These are phyloP conservation scores for Symphodus melops DNA, from an alignment of 2,113 vertebrate species.

Conservation along the genomic window DNA sequence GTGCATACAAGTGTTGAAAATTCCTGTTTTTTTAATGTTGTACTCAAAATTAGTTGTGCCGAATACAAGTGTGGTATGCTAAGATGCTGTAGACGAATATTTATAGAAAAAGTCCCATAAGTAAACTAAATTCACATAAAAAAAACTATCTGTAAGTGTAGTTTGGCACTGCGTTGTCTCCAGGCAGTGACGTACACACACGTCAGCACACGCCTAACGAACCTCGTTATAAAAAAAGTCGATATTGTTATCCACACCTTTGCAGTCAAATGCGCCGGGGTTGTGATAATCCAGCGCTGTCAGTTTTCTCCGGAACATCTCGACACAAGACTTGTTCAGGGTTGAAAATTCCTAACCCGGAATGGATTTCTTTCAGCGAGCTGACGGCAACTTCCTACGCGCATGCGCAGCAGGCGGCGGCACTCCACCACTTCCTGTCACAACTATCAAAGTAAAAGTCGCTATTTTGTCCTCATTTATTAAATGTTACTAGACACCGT, in stretches of 20 bases:
- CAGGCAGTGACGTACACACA: neutral
- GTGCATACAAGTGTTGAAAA: no score
- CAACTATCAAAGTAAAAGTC: slow-evolving; percentile 42
- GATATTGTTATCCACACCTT: no score
- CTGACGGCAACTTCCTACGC: neutral
- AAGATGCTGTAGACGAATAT: no score
- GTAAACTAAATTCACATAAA: no score
- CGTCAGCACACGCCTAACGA: no score
- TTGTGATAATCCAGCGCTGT: slow-evolving; percentile 95
- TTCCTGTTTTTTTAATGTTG: neutral
- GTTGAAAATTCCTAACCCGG: no score
- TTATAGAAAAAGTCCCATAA: fast-evolving
- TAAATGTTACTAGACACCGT: neutral
- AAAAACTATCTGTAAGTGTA: no score
- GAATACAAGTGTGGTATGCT: no score
- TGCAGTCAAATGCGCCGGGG: slow-evolving; percentile 88
- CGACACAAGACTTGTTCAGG: neutral
- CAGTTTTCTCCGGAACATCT: slow-evolving; percentile 94
- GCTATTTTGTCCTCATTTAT: neutral
- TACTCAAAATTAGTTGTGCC: no score
- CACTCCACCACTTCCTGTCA: neutral
- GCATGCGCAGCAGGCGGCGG: slow-evolving; percentile 32
- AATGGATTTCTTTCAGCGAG: neutral
- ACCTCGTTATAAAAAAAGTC: no score
- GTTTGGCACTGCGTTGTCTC: neutral